These are phyloP conservation scores for Nyleta sp. DNA, from an alignment of 2,888 invertebrate species.

Conservation along the genomic window DNA sequence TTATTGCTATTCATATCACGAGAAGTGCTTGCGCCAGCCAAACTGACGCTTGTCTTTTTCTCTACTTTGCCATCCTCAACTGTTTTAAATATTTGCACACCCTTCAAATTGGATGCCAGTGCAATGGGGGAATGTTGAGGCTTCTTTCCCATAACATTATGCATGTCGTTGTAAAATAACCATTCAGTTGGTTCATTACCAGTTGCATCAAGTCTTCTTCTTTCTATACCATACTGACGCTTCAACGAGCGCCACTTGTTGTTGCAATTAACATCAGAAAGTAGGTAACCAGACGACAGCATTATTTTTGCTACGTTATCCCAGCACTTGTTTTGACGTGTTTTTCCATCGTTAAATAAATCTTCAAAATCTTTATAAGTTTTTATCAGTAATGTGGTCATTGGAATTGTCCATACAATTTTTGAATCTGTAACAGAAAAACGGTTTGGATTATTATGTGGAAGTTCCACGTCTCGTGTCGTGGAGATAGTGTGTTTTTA, in stretches of 20 bases:
- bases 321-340: neutral
- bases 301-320: conserved; percentile 15
- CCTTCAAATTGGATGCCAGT: conserved; percentile 8
- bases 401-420: neutral
- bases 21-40: too few species aligned
- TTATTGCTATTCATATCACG: too few species aligned
- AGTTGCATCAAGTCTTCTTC: neutral
- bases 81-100: neutral
- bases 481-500: too few species aligned
- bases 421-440: too few species aligned
- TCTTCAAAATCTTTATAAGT: conserved; percentile 6
- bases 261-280: neutral
- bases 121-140: conserved; percentile 3
- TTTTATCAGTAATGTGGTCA: conserved; percentile 15
- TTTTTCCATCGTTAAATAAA: conserved; percentile 9
- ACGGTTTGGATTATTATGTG: too few species aligned
- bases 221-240: conserved; percentile 7
- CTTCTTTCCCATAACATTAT: neutral
- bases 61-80: neutral
- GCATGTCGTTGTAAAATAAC: neutral
- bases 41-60: too few species aligned
- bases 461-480: too few species aligned
- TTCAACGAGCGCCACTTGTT: neutral
- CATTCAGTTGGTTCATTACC: neutral
- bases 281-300: neutral